Percentiles rank a stretch among this genome's conserved stretches.
These are phyloP conservation scores for Diadema setosum DNA, from an alignment of 35 echinoderm and acorn worm genomes.

Conservation along the genomic window DNA sequence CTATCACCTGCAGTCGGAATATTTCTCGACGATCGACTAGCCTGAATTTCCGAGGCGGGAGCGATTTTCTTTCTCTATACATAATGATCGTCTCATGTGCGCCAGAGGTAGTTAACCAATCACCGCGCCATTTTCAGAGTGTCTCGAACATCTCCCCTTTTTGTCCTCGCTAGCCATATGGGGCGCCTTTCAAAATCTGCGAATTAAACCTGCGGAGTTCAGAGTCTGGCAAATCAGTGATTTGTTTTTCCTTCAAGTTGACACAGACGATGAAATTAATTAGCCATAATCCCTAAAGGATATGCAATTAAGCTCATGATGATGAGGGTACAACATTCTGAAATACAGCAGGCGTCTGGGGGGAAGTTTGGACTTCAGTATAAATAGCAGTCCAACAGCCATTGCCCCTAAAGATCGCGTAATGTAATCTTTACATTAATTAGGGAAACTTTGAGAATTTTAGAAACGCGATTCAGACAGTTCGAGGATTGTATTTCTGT, in stretches of 20 bases:
- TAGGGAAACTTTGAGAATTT: not conserved
- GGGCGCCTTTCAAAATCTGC: too few relatives aligned
- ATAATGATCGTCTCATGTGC: too few relatives aligned
- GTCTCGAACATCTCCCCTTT: too few relatives aligned
- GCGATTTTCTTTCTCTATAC: too few relatives aligned
- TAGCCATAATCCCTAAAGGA: not conserved
- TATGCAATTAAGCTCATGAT: not conserved
- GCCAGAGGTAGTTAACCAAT: too few relatives aligned
- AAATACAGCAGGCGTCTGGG: not conserved
- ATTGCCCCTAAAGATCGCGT: not conserved
- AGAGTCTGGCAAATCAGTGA: too few relatives aligned
- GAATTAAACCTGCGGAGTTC: too few relatives aligned
- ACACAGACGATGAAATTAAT: not conserved
- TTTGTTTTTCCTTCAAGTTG: not conserved
- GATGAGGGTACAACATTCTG: not conserved
- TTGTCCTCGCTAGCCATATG: too few relatives aligned
- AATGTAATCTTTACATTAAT: not conserved
- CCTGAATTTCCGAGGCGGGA: too few relatives aligned
- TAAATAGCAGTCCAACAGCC: not conserved
- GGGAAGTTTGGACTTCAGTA: not conserved
- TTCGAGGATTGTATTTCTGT: not conserved
- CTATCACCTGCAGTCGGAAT: too few relatives aligned
- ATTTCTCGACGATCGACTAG: too few relatives aligned
- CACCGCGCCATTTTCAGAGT: too few relatives aligned
- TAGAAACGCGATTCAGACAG: not conserved